Conservation (phyloP, 2,797 vertebrate genomes). For the Poeciliopsis presidionis region DNA sequence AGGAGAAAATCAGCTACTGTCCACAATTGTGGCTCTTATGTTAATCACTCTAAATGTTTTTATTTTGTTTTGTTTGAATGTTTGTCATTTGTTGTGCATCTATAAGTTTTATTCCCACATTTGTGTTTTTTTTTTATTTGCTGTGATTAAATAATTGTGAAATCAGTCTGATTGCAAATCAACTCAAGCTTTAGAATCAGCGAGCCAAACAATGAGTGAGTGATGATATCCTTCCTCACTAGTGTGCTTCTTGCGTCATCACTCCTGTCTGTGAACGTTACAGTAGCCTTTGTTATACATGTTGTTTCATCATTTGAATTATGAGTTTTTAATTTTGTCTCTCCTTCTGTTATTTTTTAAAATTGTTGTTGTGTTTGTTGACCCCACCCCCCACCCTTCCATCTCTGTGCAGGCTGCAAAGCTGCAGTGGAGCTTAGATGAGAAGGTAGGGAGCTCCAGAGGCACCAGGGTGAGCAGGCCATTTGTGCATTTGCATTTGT, state of each 20-base stretch:
- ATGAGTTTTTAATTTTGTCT: conserved; percentile 61
- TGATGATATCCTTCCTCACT: conserved; percentile 40
- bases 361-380: conserved; percentile 60
- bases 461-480: conserved; percentile 80
- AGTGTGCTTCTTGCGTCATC: conserved; percentile 47
- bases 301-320: conserved; percentile 61
- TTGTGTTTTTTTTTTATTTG: not conserved
- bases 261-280: conserved; percentile 41
- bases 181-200: not conserved
- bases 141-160: not conserved
- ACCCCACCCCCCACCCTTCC: conserved; percentile 45
- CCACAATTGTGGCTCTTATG: not conserved
- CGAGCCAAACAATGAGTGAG: not conserved
- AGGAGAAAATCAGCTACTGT: not conserved
- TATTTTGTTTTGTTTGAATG: not conserved
- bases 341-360: conserved; percentile 53
- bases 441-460: conserved; percentile 83
- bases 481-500: conserved; percentile 60
- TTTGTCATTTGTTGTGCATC: not conserved
- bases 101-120: not conserved
- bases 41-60: not conserved
- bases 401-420: conserved; percentile 83
- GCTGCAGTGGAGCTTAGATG: conserved; percentile 85
- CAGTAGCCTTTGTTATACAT: conserved; percentile 37
- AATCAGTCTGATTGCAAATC: not conserved